Evolutionary conservation across 1,140 invertebrate genomes (phyloP), one percentile per base, ranked within the genome.

Genomic region (Aphelenchoides besseyi): DNA sequence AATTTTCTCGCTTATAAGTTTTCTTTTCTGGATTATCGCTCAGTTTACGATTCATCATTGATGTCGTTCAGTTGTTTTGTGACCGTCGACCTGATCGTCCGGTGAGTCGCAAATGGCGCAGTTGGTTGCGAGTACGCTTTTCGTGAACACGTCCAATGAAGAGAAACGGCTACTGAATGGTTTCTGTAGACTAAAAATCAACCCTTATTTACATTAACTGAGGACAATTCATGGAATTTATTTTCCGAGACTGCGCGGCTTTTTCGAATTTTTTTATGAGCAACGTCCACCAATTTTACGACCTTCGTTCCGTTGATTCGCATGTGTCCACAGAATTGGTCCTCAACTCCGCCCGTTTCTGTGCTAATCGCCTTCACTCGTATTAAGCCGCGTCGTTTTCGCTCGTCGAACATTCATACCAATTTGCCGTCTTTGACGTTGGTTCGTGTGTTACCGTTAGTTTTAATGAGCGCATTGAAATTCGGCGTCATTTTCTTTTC

Each of bases 201-300:
- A n/a, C n/a, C 48, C 59, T 61, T 61, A 61, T 61, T 26, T 61
- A 61, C 59, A 61, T 61, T 61, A 61, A n/a, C 59, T n/a, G 59
- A 61, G 59, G 59, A 30, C 16, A 16, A n/a, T 52, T 52, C 23
- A n/a, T 52, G 48, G 16, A 2, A 52, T 2, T 52, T 52, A n/a
- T 52, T 23, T n/a, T 16, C 23, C n/a, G 23, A n/a, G 48, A n/a
- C 48, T 52, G 48, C 48, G 23, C 48, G n/a, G n/a, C n/a, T n/a
- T n/a, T n/a, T n/a, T n/a, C n/a, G n/a, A n/a, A n/a, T n/a, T n/a
- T n/a, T n/a, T n/a, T n/a, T n/a, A n/a, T n/a, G n/a, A n/a, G n/a
- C n/a, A n/a, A n/a, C n/a, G 23, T 23, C 12, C 41, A 23, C 41
- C 12, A 48, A 48, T 23, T 48, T 48, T 48, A 48, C 41, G 41